phyloP scores from a whole-genome alignment of 2,797 vertebrate species.

The Catostomus latipinnis region DNA sequence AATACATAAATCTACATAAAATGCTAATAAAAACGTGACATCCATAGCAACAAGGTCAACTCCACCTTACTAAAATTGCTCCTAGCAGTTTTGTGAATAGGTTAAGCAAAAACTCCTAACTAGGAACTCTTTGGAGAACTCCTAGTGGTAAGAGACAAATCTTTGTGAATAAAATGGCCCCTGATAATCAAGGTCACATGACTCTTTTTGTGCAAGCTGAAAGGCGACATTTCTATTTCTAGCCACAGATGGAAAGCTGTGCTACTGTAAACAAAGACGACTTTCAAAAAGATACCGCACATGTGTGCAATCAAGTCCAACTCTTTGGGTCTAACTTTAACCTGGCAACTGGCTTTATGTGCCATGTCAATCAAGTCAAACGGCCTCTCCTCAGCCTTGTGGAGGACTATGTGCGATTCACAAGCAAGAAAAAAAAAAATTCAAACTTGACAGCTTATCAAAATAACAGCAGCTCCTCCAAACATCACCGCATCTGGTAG shows the following conservation, averaged over 20 bases:
- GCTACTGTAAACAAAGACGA: constrained; percentile 4
- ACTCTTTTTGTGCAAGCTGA: constrained; percentile 35
- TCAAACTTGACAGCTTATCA: constrained; percentile 47
- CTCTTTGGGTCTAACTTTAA: constrained; percentile 22
- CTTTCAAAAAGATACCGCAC: background rate
- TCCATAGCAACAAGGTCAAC: too few species aligned
- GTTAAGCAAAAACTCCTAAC: too few species aligned
- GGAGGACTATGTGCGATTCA: constrained; percentile 41
- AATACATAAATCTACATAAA: background rate
- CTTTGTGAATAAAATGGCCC: too few species aligned
- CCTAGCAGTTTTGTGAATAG: too few species aligned
- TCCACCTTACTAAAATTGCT: too few species aligned
- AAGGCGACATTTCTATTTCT: constrained; percentile 36
- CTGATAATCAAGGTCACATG: constrained; percentile 37
- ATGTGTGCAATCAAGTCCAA: background rate
- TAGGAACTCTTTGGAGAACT: too few species aligned
- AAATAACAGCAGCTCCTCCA: constrained; percentile 40
- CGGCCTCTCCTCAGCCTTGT: constrained; percentile 45
- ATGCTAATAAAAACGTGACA: too few species aligned
- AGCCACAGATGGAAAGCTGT: background rate
- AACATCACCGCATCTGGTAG: constrained; percentile 10
- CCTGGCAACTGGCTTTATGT: constrained; percentile 47
- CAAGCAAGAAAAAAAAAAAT: constrained; percentile 34
- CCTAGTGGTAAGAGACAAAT: too few species aligned
- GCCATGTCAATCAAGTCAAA: constrained; percentile 39